Percentiles rank a stretch among this genome's conserved stretches.
phyloP scores from a whole-genome alignment of 2,113 vertebrate genomes.

The Trogon melanurus region DNA sequence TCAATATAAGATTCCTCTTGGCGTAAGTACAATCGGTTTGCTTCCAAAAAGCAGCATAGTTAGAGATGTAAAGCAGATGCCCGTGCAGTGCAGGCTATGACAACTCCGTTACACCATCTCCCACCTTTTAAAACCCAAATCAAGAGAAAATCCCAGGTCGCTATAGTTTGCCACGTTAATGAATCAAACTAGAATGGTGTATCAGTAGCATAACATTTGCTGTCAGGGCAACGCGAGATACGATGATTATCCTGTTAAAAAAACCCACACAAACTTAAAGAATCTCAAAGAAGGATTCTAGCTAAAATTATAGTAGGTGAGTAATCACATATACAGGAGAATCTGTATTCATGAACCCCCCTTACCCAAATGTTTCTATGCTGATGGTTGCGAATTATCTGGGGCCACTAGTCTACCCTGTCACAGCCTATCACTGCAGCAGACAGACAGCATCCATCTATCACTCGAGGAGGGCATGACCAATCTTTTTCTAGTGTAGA shows the following conservation, averaged over 20 bases:
- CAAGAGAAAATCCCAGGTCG: background rate
- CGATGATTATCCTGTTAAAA: background rate
- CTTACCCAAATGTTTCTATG: background rate
- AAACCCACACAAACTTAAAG: background rate
- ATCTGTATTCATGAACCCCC: background rate
- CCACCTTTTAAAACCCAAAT: background rate
- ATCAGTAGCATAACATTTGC: background rate
- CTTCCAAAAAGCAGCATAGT: background rate
- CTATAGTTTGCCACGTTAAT: background rate
- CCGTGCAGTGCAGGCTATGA: background rate
- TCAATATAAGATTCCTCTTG: background rate
- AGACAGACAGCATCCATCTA: background rate
- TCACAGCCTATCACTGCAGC: background rate
- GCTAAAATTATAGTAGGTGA: background rate
- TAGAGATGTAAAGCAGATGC: background rate
- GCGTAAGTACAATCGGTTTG: background rate
- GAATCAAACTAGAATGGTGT: background rate
- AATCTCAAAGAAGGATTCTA: background rate
- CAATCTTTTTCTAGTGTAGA: background rate
- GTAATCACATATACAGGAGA: background rate
- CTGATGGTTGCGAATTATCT: background rate
- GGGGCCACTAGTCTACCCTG: background rate
- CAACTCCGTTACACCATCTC: background rate
- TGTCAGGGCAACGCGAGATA: background rate
- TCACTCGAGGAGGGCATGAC: background rate